These are phyloP conservation scores for Micronycteris hirsuta DNA, from an alignment of 2,113 vertebrate species.

Conservation along the genomic window DNA sequence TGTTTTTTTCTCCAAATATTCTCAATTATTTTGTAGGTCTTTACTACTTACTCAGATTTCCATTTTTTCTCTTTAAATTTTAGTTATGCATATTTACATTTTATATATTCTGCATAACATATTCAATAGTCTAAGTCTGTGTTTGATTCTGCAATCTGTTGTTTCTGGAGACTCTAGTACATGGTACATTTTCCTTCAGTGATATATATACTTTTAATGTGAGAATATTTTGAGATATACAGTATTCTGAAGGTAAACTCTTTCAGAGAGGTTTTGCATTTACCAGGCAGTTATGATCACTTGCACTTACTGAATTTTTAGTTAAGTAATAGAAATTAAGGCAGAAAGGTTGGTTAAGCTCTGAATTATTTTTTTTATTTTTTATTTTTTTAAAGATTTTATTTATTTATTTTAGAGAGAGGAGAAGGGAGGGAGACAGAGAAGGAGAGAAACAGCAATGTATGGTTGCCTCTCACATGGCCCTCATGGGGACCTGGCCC, in stretches of 20 bases:
- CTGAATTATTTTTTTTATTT: neutral
- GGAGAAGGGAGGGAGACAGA: too few species aligned
- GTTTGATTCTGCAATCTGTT: neutral
- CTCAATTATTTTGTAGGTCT: neutral
- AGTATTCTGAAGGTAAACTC: neutral
- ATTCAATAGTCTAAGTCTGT: neutral
- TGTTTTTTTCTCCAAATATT: neutral
- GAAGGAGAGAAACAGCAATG: too few species aligned
- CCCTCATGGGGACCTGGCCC: too few species aligned
- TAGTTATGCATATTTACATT: neutral
- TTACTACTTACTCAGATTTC: neutral
- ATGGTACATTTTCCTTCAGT: neutral
- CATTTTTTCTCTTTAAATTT: neutral
- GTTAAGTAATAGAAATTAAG: neutral
- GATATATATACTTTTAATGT: neutral
- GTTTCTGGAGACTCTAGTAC: neutral
- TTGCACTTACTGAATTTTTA: neutral
- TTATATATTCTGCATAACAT: neutral
- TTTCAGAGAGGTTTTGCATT: neutral
- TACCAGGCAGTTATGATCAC: neutral
- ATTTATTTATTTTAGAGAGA: too few species aligned
- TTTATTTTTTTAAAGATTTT: too few species aligned
- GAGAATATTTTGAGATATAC: neutral
- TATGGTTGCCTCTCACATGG: too few species aligned
- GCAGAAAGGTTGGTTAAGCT: neutral